Evolutionary conservation across 2,888 invertebrate genomes (phyloP), one percentile per base, ranked within the genome.

Genomic region (Bombyx huttoni): DNA sequence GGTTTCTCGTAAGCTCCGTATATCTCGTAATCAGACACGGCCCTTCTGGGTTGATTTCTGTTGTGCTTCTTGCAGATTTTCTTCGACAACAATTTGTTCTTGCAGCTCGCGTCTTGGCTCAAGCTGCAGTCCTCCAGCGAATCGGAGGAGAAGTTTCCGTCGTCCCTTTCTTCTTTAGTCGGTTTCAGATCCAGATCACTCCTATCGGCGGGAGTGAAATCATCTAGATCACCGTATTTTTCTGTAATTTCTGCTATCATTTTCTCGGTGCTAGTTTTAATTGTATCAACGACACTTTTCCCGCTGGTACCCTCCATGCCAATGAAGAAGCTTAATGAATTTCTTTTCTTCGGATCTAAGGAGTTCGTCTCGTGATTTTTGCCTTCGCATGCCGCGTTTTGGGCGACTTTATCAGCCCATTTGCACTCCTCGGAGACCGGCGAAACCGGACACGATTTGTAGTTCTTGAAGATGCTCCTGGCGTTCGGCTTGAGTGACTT

Each of bases 361-460:
- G 87, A 82, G 55, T 84, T 88, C 0, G 84, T 79, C 62, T 60
- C 78, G 13, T 57, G 57, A 52, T 64, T 72, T 33, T 65, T 61
- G 10, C 54, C 57, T 2, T 64, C 62, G 51, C 63, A 69, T 47
- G 73, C 66, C 52, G 60, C 73, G 7, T 60, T 81, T 70, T 62
- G 78, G 0, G 79, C 75, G 40, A 73, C 79, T 64, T 87, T 84
- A 54, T 90, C 89, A 1, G 87, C 81, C 91, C 91, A 91, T 68
- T 92, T 92, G 46, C 92, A 90, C 67, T 95, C 94, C 68, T 95
- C 95, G 51, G 92, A 94, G 0, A 95, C 94, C 0, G 95, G 95
- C 0, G 94, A 94, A 0, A 95, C 94, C 0, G 95, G 95, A 60
- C 95, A 91, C 6, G 94, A 94, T 64, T 94, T 94, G 58, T 93